Conservation (phyloP, 2,113 vertebrate genomes). For the Apus apus region DNA sequence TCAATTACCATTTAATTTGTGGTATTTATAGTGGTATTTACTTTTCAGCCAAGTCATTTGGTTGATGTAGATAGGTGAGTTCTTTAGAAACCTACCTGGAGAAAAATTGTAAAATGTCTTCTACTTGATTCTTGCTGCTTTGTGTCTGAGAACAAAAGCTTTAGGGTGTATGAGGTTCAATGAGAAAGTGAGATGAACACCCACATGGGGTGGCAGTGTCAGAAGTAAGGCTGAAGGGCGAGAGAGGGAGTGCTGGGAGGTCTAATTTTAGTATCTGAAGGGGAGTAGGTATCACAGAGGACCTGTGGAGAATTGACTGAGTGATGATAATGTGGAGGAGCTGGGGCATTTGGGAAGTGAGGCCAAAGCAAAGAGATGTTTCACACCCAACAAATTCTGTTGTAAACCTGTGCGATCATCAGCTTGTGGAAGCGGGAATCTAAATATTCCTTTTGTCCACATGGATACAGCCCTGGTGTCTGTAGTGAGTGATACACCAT, state of each 20-base stretch:
- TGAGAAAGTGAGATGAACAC: not conserved
- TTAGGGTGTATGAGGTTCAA: not conserved
- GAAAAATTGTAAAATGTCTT: not conserved
- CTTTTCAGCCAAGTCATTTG: not conserved
- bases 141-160: not conserved
- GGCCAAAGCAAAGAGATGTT: not conserved
- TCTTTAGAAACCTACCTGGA: not conserved
- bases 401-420: not conserved
- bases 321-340: not conserved
- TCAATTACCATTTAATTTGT: not conserved
- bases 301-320: not conserved
- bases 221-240: not conserved
- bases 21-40: not conserved
- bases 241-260: not conserved
- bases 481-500: accelerated
- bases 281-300: not conserved
- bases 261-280: not conserved
- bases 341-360: not conserved
- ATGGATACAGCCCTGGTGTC: not conserved
- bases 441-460: not conserved
- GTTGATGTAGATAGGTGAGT: not conserved
- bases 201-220: not conserved
- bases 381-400: not conserved
- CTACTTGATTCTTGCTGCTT: not conserved
- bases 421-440: not conserved